These are phyloP conservation scores for Ornithoptera priamus DNA, from an alignment of 2,888 invertebrate genomes.

Conservation along the genomic window DNA sequence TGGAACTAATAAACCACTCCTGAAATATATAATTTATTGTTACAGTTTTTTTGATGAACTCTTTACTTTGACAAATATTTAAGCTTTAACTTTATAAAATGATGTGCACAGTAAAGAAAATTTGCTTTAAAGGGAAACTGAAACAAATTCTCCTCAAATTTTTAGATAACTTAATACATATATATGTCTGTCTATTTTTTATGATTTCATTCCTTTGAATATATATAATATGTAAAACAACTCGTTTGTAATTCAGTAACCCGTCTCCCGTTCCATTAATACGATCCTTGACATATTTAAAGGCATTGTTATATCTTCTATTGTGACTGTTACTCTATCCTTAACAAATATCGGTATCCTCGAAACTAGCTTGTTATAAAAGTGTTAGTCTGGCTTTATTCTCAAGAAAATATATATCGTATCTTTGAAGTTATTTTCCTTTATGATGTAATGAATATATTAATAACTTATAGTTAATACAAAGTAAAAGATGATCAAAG, in stretches of 20 bases:
- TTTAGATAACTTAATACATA: too few relatives aligned
- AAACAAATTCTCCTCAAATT: too few relatives aligned
- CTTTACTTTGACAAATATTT: too few relatives aligned
- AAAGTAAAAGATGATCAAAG: too few relatives aligned
- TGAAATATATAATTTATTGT: too few relatives aligned
- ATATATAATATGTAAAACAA: background rate
- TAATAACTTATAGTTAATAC: background rate
- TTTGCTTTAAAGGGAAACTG: too few relatives aligned
- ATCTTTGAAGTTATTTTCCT: background rate
- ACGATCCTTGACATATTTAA: slow-evolving; percentile 11
- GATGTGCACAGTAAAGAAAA: too few relatives aligned
- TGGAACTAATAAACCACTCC: too few relatives aligned
- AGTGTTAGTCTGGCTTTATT: slow-evolving; percentile 5
- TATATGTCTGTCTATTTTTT: too few relatives aligned
- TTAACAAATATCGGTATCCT: slow-evolving; percentile 1
- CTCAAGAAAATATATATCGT: background rate
- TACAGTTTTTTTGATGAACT: too few relatives aligned
- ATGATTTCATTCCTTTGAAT: too few relatives aligned
- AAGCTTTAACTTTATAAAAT: too few relatives aligned
- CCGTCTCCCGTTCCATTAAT: background rate
- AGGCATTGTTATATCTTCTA: slow-evolving; percentile 4
- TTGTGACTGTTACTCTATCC: slow-evolving; percentile 7
- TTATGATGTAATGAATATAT: background rate
- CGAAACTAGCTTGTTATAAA: background rate
- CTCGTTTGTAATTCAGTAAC: slow-evolving; percentile 3